Evolutionary conservation across 92 coral and sea anemone species (phyloP).

Genomic region (Porites rus): DNA sequence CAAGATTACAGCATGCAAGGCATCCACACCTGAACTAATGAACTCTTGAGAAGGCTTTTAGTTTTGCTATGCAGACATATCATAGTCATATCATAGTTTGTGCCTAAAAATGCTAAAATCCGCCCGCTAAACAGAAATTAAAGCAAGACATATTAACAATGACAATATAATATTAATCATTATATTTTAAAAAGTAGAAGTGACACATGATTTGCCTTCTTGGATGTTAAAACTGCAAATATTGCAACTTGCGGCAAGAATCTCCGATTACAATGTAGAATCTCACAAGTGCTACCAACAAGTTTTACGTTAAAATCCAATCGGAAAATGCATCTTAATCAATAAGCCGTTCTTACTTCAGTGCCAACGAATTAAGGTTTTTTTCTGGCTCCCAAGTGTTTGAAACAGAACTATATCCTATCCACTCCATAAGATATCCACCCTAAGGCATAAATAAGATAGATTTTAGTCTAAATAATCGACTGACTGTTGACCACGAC

Average conservation of each 20-base stretch:
- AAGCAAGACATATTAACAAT: too few relatives aligned
- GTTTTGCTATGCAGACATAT: background rate
- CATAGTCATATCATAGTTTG: background rate
- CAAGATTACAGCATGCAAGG: constrained; percentile 14
- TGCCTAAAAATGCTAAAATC: background rate
- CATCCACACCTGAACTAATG: constrained; percentile 1
- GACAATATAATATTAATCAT: too few relatives aligned
- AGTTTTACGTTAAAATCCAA: background rate
- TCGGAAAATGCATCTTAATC: background rate
- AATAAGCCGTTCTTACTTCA: background rate
- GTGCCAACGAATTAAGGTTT: constrained; percentile 7
- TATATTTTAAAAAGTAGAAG: too few relatives aligned
- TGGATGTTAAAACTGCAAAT: too few relatives aligned
- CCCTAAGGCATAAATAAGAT: background rate
- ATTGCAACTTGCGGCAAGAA: background rate
- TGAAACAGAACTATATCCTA: constrained; percentile 4
- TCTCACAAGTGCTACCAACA: background rate
- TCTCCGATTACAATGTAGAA: background rate
- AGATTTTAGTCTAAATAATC: background rate
- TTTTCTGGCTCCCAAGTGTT: constrained; percentile 15
- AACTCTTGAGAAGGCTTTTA: constrained; percentile 13
- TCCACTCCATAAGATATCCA: constrained; percentile 19
- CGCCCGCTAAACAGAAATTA: too few relatives aligned
- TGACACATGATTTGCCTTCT: too few relatives aligned
- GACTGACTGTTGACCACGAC: background rate